Evolutionary conservation across 1,140 invertebrate genomes (phyloP).

Genomic region (Meteorus sp.): DNA sequence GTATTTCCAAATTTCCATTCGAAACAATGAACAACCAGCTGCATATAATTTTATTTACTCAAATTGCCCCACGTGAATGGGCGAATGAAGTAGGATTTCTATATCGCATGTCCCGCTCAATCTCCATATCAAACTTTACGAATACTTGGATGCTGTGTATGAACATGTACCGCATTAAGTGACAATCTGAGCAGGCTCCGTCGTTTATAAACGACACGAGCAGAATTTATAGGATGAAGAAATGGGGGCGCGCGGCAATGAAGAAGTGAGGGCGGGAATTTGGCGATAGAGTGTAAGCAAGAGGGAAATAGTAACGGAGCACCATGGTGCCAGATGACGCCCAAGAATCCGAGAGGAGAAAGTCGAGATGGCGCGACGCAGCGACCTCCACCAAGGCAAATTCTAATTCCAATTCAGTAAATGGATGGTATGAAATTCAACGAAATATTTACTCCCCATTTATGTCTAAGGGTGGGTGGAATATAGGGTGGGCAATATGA

Average conservation of each 20-base stretch:
- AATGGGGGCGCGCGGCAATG: background rate
- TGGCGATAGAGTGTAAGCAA: background rate
- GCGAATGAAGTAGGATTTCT: too few species aligned
- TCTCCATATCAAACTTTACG: background rate
- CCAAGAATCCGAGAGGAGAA: background rate
- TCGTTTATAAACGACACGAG: constrained; percentile 7
- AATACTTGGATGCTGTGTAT: background rate
- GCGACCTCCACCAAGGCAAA: constrained; percentile 6
- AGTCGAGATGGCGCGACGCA: background rate
- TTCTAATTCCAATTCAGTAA: constrained; percentile 28
- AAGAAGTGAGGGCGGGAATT: background rate
- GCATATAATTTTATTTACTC: too few species aligned
- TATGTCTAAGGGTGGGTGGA: too few species aligned
- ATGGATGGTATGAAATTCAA: constrained; percentile 27
- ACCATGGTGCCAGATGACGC: constrained; percentile 11
- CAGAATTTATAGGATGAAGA: background rate
- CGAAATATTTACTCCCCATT: constrained; percentile 4
- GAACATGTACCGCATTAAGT: constrained; percentile 12
- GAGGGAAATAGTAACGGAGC: background rate
- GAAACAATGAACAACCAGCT: too few species aligned
- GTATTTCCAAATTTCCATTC: too few species aligned
- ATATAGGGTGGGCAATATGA: too few species aligned
- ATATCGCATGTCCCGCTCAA: too few species aligned
- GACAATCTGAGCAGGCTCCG: constrained; percentile 1
- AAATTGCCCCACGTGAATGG: too few species aligned